Conservation (phyloP, 2,888 invertebrate species). For the Mactromeris polynyma region DNA sequence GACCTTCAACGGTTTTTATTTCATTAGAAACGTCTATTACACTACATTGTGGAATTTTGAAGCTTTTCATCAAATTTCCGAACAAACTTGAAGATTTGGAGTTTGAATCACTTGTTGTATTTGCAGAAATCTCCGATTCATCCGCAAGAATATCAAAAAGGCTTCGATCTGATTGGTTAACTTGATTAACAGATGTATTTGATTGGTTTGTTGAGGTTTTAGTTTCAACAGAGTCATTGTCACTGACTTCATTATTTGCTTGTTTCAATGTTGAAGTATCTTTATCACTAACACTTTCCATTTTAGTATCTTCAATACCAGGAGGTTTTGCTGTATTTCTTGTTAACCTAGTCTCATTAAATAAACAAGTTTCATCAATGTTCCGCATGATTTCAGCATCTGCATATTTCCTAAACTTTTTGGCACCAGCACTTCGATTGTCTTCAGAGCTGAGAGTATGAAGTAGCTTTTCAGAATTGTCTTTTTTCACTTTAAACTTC, state of each 20-base stretch:
- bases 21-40: neutral
- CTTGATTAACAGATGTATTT: neutral
- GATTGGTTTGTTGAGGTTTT: neutral
- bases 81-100: slow-evolving; percentile 46
- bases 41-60: slow-evolving; percentile 39
- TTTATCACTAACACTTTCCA: neutral
- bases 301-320: neutral
- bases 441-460: neutral
- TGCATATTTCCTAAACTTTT: slow-evolving; percentile 45
- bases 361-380: slow-evolving; percentile 57
- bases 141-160: slow-evolving; percentile 33
- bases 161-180: slow-evolving; percentile 31
- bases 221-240: neutral
- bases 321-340: slow-evolving; percentile 15
- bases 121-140: slow-evolving; percentile 4
- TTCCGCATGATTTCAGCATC: slow-evolving; percentile 66
- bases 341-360: slow-evolving; percentile 36
- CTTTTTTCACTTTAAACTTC: slow-evolving; percentile 21
- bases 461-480: neutral
- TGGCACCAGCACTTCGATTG: neutral
- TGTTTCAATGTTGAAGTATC: neutral
- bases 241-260: neutral
- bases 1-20: neutral
- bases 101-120: neutral
- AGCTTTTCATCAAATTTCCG: slow-evolving; percentile 61